Conservation (phyloP, 2,888 invertebrate species). For the Oxyteleia sp. region DNA sequence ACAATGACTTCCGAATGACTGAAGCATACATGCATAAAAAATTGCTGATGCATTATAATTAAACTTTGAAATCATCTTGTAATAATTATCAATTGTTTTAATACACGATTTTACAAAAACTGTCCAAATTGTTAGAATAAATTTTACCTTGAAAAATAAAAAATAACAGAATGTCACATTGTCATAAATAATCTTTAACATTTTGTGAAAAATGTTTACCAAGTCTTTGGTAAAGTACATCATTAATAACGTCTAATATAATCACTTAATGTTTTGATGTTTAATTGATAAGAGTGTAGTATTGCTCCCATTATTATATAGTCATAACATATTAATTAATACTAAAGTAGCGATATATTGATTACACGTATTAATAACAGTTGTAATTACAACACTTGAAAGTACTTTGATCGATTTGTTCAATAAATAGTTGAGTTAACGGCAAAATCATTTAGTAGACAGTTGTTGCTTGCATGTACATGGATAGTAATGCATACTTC, state of each 20-base stretch:
- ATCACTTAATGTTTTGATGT: slow-evolving; percentile 1
- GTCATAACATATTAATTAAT: slow-evolving; percentile 31
- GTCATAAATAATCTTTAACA: too few relatives aligned
- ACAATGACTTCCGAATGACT: slow-evolving; percentile 17
- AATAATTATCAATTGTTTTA: too few relatives aligned
- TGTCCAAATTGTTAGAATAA: too few relatives aligned
- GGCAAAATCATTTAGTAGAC: slow-evolving; percentile 52
- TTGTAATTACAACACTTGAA: slow-evolving; percentile 46
- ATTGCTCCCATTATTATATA: slow-evolving; percentile 9
- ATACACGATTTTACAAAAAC: too few relatives aligned
- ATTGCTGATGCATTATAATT: background rate
- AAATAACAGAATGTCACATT: too few relatives aligned
- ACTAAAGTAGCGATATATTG: slow-evolving; percentile 25
- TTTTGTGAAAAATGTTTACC: too few relatives aligned
- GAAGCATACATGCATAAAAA: slow-evolving; percentile 6
- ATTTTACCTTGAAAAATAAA: too few relatives aligned
- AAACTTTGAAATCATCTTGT: too few relatives aligned
- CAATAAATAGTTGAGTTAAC: slow-evolving; percentile 45
- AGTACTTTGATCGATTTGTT: slow-evolving; percentile 44
- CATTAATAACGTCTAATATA: background rate
- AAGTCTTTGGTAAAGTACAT: background rate
- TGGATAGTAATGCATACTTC: slow-evolving; percentile 50
- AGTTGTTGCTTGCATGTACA: slow-evolving; percentile 48
- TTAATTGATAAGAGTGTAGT: background rate
- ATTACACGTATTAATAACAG: slow-evolving; percentile 39